Evolutionary conservation across 2,888 invertebrate genomes (phyloP).

Genomic region (Hyalella azteca): DNA sequence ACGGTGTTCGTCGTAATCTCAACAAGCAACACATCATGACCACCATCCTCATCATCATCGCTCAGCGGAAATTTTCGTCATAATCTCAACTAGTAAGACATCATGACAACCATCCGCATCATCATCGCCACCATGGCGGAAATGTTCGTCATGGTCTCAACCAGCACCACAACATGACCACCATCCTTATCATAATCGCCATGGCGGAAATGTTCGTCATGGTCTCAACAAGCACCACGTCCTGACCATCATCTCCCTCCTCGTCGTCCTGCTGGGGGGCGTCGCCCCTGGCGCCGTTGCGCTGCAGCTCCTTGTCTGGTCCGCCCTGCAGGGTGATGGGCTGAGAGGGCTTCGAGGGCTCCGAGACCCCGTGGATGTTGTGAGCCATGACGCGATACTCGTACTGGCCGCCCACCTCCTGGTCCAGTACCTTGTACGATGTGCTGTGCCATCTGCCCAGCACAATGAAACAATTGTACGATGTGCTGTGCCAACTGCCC

Average conservation of each 20-base stretch:
- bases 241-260: background rate
- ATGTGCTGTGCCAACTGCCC: background rate
- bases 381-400: slow-evolving; percentile 77
- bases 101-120: too few species aligned
- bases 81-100: too few species aligned
- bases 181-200: too few species aligned
- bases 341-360: slow-evolving; percentile 50
- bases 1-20: too few species aligned
- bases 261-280: slow-evolving; percentile 22
- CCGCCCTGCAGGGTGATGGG: slow-evolving; percentile 46
- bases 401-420: slow-evolving; percentile 71
- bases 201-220: too few species aligned
- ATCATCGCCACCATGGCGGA: too few species aligned
- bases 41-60: too few species aligned
- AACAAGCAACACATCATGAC: too few species aligned
- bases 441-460: slow-evolving; percentile 72
- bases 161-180: too few species aligned
- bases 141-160: too few species aligned
- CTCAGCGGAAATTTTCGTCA: too few species aligned
- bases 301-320: background rate
- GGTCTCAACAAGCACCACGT: too few species aligned
- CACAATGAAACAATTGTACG: background rate
- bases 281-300: background rate
- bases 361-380: slow-evolving; percentile 72
- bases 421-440: slow-evolving; percentile 70